These are phyloP conservation scores for Poeciliopsis infans DNA, from an alignment of 2,797 vertebrate species.

Conservation along the genomic window DNA sequence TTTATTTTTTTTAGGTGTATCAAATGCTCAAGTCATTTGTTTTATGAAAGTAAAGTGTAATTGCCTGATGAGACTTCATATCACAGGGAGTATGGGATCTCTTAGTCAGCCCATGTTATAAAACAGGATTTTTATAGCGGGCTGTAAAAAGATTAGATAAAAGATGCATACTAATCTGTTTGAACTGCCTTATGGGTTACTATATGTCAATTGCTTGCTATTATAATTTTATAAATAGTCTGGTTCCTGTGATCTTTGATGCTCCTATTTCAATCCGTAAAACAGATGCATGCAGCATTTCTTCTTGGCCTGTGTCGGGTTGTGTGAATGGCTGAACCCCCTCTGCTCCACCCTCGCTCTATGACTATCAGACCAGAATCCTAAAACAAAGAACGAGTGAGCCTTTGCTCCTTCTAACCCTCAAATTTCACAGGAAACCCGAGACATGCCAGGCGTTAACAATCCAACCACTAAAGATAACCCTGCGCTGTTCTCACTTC, in stretches of 20 bases:
- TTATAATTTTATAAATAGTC: background rate
- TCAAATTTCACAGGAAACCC: constrained; percentile 46
- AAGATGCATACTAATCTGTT: background rate
- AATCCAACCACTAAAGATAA: constrained; percentile 46
- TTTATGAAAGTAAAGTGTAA: background rate
- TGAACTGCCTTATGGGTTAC: background rate
- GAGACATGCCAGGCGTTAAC: constrained; percentile 29
- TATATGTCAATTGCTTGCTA: background rate
- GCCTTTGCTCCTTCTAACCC: constrained; percentile 43
- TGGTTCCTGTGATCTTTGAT: background rate
- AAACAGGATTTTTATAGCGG: constrained; percentile 11
- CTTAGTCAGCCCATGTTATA: background rate
- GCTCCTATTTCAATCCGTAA: background rate
- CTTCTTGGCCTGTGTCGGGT: background rate
- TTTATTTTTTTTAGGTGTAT: background rate
- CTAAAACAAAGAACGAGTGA: constrained; percentile 61
- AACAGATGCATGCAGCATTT: background rate
- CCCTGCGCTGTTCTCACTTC: constrained; percentile 35
- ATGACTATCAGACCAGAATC: constrained; percentile 51
- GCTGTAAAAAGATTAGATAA: background rate
- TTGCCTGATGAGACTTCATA: background rate
- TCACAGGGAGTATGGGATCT: background rate
- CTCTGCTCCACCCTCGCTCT: constrained; percentile 36
- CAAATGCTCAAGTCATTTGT: background rate
- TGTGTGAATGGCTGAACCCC: constrained; percentile 15